Conservation (phyloP, 2,888 invertebrate genomes). For the Lithophane ornitopus region DNA sequence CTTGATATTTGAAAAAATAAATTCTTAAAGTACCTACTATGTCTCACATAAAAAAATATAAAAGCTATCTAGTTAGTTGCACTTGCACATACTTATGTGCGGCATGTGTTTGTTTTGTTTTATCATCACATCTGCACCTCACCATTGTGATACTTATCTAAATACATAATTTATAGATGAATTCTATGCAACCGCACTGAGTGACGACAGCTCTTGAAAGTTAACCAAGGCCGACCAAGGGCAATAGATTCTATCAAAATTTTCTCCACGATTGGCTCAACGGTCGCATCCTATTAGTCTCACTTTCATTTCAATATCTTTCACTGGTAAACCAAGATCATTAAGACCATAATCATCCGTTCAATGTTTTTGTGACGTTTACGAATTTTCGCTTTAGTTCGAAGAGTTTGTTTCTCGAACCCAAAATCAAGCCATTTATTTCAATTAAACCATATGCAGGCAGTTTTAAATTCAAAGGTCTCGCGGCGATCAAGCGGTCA, state of each 20-base stretch:
- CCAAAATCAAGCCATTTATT: too few relatives aligned
- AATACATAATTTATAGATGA: constrained; percentile 45
- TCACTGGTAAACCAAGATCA: constrained; percentile 61
- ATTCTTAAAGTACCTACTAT: neutral
- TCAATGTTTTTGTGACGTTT: constrained; percentile 52
- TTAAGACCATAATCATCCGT: constrained; percentile 70
- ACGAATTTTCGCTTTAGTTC: constrained; percentile 20
- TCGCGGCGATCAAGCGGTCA: too few relatives aligned
- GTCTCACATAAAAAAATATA: neutral
- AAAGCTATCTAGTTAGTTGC: neutral
- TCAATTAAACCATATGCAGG: too few relatives aligned
- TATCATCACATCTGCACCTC: constrained; percentile 8
- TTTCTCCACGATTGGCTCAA: constrained; percentile 73
- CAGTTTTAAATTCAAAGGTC: too few relatives aligned
- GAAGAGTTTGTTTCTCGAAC: neutral
- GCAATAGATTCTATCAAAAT: constrained; percentile 70
- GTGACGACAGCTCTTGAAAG: constrained; percentile 59
- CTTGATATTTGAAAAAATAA: neutral
- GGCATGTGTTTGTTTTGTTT: constrained; percentile 30
- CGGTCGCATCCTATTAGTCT: constrained; percentile 81
- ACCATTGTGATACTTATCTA: constrained; percentile 18
- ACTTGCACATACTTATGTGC: neutral
- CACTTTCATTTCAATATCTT: constrained; percentile 87
- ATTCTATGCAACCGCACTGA: constrained; percentile 35
- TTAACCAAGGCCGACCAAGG: constrained; percentile 67